phyloP scores from a whole-genome alignment of 1,140 invertebrate genomes.

The Cydia fagiglandana region DNA sequence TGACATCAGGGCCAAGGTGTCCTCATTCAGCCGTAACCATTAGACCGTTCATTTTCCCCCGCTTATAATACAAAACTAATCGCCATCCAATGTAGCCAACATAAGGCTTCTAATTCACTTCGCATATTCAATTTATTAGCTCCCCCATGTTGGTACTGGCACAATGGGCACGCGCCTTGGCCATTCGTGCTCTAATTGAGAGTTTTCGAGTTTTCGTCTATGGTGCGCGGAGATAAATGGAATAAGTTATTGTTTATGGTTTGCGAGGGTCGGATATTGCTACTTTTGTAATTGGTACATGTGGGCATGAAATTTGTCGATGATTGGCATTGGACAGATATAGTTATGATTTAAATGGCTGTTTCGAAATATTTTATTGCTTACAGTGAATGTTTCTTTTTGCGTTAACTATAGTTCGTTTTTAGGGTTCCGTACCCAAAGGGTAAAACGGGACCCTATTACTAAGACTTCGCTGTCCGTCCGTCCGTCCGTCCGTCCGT shows the following conservation, averaged over 20 bases:
- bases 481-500: too few species aligned
- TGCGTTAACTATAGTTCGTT: too few species aligned
- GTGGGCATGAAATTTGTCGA: conserved; percentile 20
- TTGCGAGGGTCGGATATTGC: conserved; percentile 30
- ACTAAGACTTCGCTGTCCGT: too few species aligned
- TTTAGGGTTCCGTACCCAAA: too few species aligned
- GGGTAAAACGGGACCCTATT: too few species aligned
- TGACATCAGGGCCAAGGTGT: conserved; percentile 2
- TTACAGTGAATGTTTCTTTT: not conserved
- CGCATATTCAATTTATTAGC: conserved; percentile 32
- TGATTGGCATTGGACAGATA: not conserved
- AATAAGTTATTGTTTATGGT: conserved; percentile 25
- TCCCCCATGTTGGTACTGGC: conserved; percentile 24
- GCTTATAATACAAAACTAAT: conserved; percentile 27
- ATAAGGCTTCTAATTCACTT: conserved; percentile 32
- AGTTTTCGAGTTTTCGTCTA: conserved; percentile 29
- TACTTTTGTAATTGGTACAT: conserved; percentile 20
- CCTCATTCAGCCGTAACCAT: not conserved
- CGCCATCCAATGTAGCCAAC: conserved; percentile 30
- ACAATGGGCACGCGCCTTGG: conserved; percentile 24
- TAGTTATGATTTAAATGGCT: not conserved
- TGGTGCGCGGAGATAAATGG: conserved; percentile 20
- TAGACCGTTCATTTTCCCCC: not conserved
- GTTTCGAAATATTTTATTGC: not conserved
- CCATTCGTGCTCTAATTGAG: conserved; percentile 20